Evolutionary conservation across 2,888 invertebrate genomes (phyloP).

Genomic region (Limnephilus lunatus): DNA sequence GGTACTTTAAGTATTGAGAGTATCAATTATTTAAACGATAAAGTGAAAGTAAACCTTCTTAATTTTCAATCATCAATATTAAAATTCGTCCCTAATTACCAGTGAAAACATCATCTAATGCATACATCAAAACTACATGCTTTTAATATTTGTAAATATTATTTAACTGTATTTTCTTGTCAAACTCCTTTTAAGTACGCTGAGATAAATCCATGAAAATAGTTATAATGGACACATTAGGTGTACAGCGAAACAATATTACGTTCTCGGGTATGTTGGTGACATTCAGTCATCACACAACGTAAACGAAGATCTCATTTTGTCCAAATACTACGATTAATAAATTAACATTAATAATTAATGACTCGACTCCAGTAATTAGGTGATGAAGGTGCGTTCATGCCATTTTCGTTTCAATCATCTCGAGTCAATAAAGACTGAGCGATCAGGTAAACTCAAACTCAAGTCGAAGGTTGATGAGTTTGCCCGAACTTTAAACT

Average conservation of each 20-base stretch:
- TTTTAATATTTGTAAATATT: not conserved
- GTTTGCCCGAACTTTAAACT: slow-evolving; percentile 39
- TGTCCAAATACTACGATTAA: too few species aligned
- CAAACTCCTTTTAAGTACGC: too few species aligned
- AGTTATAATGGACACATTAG: not conserved
- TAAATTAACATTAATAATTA: not conserved
- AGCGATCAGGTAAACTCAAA: slow-evolving; percentile 47
- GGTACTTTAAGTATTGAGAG: too few species aligned
- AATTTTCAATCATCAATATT: not conserved
- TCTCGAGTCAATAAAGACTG: not conserved
- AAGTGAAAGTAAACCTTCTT: not conserved
- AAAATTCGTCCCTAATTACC: not conserved
- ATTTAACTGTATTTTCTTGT: not conserved
- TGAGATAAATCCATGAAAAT: not conserved
- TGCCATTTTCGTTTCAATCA: not conserved
- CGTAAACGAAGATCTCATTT: too few species aligned
- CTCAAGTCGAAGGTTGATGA: slow-evolving; percentile 57
- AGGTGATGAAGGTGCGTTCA: not conserved
- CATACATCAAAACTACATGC: not conserved
- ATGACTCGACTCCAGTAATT: not conserved
- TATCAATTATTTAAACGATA: not conserved
- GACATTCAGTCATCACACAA: too few species aligned
- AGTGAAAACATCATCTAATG: not conserved
- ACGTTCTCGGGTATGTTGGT: not conserved
- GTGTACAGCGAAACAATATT: not conserved